Base-by-base conservation (phyloP, 2,113 vertebrate species). In the Malurus cyaneus region DNA sequence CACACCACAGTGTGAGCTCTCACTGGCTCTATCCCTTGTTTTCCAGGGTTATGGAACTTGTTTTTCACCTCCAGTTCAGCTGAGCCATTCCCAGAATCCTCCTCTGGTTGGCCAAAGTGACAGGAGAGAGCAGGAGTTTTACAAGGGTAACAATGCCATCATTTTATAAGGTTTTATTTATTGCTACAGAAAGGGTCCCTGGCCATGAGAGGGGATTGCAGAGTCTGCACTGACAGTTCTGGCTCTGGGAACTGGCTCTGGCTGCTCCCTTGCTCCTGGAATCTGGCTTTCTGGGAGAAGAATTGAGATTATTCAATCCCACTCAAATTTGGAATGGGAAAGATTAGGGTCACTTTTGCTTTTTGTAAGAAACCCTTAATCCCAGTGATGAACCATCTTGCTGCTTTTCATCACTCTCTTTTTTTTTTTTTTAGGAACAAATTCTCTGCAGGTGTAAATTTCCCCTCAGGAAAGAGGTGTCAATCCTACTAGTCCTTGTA, bases 391-490 rank as follows among this genome's bases (percentile, higher is more conserved):
- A 92, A 53, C 67, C 1, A 9, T 34, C 24, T 24, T 31, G 10
- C 24, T 86, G 28, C 26, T 42, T 71, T 82, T 32, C 50, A 46
- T 72, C 42, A 18, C n/a, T n/a, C n/a, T n/a, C n/a, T n/a, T n/a
- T n/a, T n/a, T n/a, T n/a, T n/a, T n/a, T n/a, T n/a, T n/a, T n/a
- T n/a, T 36, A 34, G 14, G 52, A 29, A 18, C 50, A 66, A 94
- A 72, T 91, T 92, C 92, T 93, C 90, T 94, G 80, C n/a, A 77
- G 59, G 14, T 62, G 10, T 88, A 28, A 86, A 54, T 23, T 50
- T 72, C 46, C 31, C 50, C 57, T 53, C 32, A 49, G 20, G 62
- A 59, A 60, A 69, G 50, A 64, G 54, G 7, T 44, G 61, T 29
- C 18, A 39, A 9, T 44, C 47, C 64, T 36, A 24, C 39, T 34